Base-by-base conservation (phyloP, 2,797 vertebrate species). In the Okamejei kenojei region DNA sequence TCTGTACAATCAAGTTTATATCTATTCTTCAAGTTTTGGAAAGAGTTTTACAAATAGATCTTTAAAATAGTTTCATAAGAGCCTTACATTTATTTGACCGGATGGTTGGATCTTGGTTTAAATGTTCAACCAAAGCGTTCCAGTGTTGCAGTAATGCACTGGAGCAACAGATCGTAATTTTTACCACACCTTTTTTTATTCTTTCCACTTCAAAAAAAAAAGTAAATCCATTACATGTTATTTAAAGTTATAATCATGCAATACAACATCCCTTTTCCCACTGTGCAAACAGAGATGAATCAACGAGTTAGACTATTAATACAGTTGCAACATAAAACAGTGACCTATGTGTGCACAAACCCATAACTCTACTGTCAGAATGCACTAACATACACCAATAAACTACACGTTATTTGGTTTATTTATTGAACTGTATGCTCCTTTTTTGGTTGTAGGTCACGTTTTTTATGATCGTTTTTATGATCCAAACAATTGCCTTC, bases 331-430 rank as follows among this genome's bases (percentile, higher is more conserved):
- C 29, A 74, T 92, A 73, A 73, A 92, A 92, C 7, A 11, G 9
- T 45, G 90, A 92, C 71, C 38, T n/a, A 54, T 54, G 38, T 3
- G 26, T 38, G 45, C 71, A 73, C 90, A 73, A 92, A 54, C 71
- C 45, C 90, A 74, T 71, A 73, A 91, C 68, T 74, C 65, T 74
- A 26, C 68, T 74, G 65, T 74, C 90, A 92, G 68, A 58, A 15
- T 76, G 90, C 26, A 76, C 38, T 76, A 74, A 76, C 71, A 76
- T 29, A 29, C 71, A 58, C 35, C 26, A 92, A 92, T 92, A 92
- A 92, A 92, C 71, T 76, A 45, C 90, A 92, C 38, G 76, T 92
- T 92, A 73, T 92, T 92, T 76, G 71, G 35, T 74, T 92, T 76
- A 92, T 92, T 45, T 74, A 73, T 91, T 91, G 38, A 74, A 91